These are phyloP conservation scores for Cryptoprocta ferox DNA, from an alignment of 2,797 vertebrate species.

Conservation along the genomic window DNA sequence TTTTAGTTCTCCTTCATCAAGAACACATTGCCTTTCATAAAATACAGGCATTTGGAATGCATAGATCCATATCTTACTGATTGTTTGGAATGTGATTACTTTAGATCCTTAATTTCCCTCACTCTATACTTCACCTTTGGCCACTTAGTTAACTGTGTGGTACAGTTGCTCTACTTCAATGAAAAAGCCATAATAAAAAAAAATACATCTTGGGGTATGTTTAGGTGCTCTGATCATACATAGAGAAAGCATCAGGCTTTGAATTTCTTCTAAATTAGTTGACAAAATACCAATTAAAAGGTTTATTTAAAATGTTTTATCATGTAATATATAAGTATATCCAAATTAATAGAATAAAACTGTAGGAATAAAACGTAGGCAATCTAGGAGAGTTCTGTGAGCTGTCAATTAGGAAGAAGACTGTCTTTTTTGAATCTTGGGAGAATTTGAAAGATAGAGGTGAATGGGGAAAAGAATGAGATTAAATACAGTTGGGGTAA, in stretches of 20 bases:
- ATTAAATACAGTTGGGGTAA: neutral
- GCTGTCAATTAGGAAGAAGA: neutral
- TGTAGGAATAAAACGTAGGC: neutral
- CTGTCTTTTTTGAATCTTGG: neutral
- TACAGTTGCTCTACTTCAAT: neutral
- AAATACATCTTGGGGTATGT: neutral
- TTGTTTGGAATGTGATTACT: neutral
- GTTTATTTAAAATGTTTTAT: neutral
- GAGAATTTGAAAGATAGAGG: neutral
- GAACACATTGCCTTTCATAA: neutral
- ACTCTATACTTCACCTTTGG: neutral
- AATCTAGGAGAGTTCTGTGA: neutral
- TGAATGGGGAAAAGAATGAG: neutral
- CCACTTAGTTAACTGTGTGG: neutral
- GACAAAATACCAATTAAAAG: neutral
- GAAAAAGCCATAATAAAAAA: neutral
- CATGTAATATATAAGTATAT: neutral
- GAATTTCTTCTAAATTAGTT: neutral
- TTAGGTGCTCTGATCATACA: neutral
- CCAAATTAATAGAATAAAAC: neutral
- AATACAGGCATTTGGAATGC: neutral
- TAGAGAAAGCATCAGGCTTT: neutral
- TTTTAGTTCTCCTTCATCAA: slow-evolving; percentile 1
- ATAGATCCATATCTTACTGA: neutral
- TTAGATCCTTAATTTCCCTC: neutral